Evolutionary conservation across 2,797 vertebrate species (phyloP).

Genomic region (Coregonus sp.): DNA sequence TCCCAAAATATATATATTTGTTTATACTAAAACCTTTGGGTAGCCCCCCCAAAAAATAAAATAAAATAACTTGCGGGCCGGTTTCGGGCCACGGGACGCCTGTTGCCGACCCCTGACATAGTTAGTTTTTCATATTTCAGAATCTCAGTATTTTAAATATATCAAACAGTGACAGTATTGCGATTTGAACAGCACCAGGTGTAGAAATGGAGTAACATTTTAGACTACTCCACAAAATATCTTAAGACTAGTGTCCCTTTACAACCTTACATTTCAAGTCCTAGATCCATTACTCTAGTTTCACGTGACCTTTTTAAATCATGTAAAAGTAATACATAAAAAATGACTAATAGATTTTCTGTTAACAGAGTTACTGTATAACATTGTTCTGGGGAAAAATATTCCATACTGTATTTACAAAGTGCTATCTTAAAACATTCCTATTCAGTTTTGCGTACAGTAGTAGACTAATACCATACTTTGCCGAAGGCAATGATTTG

Average conservation of each 20-base stretch:
- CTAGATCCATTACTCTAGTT: constrained; percentile 44
- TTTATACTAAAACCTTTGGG: too few species aligned
- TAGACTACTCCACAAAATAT: constrained; percentile 44
- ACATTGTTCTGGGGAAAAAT: constrained; percentile 42
- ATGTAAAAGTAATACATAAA: constrained; percentile 32
- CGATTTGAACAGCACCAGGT: constrained; percentile 71
- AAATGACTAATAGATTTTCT: constrained; percentile 28
- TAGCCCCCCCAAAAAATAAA: too few species aligned
- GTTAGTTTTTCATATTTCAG: constrained; percentile 41
- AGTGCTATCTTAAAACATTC: constrained; percentile 75
- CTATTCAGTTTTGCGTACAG: constrained; percentile 76
- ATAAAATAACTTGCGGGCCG: too few species aligned
- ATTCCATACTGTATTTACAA: constrained; percentile 66
- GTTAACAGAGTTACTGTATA: constrained; percentile 33
- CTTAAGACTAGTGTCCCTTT: constrained; percentile 59
- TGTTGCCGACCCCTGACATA: too few species aligned
- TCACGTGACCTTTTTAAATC: constrained; percentile 46
- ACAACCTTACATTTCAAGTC: constrained; percentile 46
- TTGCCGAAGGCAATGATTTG: constrained; percentile 83
- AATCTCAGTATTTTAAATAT: constrained; percentile 37
- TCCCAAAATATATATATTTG: too few species aligned
- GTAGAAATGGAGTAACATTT: constrained; percentile 44
- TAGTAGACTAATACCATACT: constrained; percentile 79
- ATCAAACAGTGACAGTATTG: constrained; percentile 48
- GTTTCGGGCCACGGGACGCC: too few species aligned